These are phyloP conservation scores for Gasterosteus nipponicus DNA, from an alignment of 2,113 vertebrate species.

Conservation along the genomic window DNA sequence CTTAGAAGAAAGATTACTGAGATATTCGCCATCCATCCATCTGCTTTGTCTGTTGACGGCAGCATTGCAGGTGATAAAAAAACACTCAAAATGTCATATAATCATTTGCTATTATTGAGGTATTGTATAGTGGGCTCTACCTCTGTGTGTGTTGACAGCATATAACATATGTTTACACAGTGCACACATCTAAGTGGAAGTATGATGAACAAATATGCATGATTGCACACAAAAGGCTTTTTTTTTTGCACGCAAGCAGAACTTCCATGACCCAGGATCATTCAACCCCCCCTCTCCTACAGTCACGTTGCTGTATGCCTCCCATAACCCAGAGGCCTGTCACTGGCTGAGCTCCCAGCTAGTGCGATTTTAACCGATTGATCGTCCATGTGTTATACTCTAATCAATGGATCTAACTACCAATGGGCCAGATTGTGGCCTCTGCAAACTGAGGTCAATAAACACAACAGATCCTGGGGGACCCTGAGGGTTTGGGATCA, in stretches of 20 bases:
- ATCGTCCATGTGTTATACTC: slow-evolving; percentile 68
- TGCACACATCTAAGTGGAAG: slow-evolving; percentile 24
- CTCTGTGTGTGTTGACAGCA: slow-evolving; percentile 32
- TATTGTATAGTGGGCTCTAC: slow-evolving; percentile 53
- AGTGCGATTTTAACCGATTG: slow-evolving; percentile 61
- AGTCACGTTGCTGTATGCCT: slow-evolving; percentile 39
- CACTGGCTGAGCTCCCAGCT: slow-evolving; percentile 37
- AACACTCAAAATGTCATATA: slow-evolving; percentile 39
- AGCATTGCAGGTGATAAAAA: slow-evolving; percentile 38
- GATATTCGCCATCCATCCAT: slow-evolving; percentile 9
- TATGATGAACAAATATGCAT: slow-evolving; percentile 33
- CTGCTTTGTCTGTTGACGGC: slow-evolving; percentile 25
- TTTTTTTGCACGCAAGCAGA: slow-evolving; percentile 40
- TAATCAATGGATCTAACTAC: slow-evolving; percentile 68
- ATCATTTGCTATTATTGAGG: slow-evolving; percentile 35
- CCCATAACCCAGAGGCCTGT: slow-evolving; percentile 37
- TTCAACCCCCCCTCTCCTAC: not conserved
- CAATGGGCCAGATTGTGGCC: slow-evolving; percentile 64
- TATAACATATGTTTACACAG: slow-evolving; percentile 50
- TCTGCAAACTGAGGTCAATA: slow-evolving; percentile 70
- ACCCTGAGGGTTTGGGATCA: slow-evolving; percentile 40
- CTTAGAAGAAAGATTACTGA: not conserved
- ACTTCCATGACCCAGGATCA: not conserved
- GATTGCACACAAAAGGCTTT: slow-evolving; percentile 34
- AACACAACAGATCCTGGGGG: slow-evolving; percentile 52